phyloP scores from a whole-genome alignment of 1,140 invertebrate species.

The Luehdorfia chinensis region DNA sequence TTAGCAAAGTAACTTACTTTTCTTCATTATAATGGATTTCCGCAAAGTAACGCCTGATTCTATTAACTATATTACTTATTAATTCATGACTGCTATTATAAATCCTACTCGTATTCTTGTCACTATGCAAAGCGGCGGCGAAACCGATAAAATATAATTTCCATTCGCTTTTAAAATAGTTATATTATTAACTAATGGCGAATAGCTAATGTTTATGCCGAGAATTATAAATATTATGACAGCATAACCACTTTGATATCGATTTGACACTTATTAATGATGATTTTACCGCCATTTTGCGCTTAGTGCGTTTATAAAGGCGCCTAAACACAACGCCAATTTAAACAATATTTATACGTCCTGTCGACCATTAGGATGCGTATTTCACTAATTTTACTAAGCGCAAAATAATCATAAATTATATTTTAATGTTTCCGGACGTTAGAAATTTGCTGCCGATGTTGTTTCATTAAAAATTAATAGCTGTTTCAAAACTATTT shows the following conservation, averaged over 20 bases:
- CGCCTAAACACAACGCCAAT: slow-evolving; percentile 51
- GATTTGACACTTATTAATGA: slow-evolving; percentile 43
- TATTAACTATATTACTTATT: no score
- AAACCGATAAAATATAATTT: slow-evolving; percentile 12
- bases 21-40: no score
- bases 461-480: slow-evolving; percentile 68
- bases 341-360: slow-evolving; percentile 66
- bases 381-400: slow-evolving; percentile 68
- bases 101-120: no score
- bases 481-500: slow-evolving; percentile 67
- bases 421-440: slow-evolving; percentile 73
- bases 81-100: no score
- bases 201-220: slow-evolving; percentile 12
- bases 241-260: slow-evolving; percentile 29
- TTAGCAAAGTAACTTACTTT: no score
- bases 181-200: slow-evolving; percentile 8
- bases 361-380: slow-evolving; percentile 50
- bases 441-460: slow-evolving; percentile 53
- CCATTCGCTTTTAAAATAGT: slow-evolving; percentile 8
- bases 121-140: slow-evolving; percentile 5
- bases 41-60: no score
- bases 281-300: slow-evolving; percentile 43
- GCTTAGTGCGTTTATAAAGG: slow-evolving; percentile 37
- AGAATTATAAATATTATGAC: slow-evolving; percentile 20
- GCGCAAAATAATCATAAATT: slow-evolving; percentile 65